phyloP scores from a whole-genome alignment of 2,797 vertebrate species.

The Serranus cabrilla region DNA sequence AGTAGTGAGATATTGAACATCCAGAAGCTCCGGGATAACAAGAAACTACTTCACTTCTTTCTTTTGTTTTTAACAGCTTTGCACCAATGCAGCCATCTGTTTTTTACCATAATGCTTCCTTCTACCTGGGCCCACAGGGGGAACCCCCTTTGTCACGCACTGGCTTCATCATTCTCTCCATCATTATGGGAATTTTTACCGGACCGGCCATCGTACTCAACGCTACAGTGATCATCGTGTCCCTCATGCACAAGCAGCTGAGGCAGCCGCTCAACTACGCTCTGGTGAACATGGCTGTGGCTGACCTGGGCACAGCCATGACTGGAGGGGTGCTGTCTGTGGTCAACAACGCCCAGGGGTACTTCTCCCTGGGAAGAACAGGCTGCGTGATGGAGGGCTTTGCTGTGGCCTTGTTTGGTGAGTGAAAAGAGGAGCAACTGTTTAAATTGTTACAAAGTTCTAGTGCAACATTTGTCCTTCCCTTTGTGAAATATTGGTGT shows the following conservation, averaged over 20 bases:
- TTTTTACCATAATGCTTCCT: constrained; percentile 59
- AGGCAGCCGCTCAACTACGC: constrained; percentile 84
- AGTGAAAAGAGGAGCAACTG: constrained; percentile 58
- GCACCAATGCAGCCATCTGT: constrained; percentile 49
- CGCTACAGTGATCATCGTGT: constrained; percentile 81
- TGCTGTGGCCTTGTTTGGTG: constrained; percentile 83
- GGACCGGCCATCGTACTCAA: constrained; percentile 80
- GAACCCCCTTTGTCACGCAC: constrained; percentile 73
- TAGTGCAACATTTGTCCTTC: background rate
- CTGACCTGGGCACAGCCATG: constrained; percentile 82
- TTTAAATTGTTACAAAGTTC: too few species aligned
- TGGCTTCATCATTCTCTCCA: constrained; percentile 78
- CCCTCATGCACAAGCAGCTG: constrained; percentile 82
- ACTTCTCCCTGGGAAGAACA: constrained; percentile 81
- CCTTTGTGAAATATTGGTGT: background rate
- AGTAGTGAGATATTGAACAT: constrained; percentile 33
- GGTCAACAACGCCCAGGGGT: constrained; percentile 81
- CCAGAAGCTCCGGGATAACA: constrained; percentile 25
- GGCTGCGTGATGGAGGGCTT: constrained; percentile 86
- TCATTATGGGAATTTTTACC: constrained; percentile 82
- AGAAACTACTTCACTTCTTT: background rate
- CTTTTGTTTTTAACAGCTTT: constrained; percentile 7
- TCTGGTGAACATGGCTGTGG: constrained; percentile 84
- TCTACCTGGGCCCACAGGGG: constrained; percentile 39
- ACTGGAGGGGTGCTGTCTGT: constrained; percentile 81